Evolutionary conservation across 1,140 invertebrate genomes (phyloP).

Genomic region (Chymomyza costata): DNA sequence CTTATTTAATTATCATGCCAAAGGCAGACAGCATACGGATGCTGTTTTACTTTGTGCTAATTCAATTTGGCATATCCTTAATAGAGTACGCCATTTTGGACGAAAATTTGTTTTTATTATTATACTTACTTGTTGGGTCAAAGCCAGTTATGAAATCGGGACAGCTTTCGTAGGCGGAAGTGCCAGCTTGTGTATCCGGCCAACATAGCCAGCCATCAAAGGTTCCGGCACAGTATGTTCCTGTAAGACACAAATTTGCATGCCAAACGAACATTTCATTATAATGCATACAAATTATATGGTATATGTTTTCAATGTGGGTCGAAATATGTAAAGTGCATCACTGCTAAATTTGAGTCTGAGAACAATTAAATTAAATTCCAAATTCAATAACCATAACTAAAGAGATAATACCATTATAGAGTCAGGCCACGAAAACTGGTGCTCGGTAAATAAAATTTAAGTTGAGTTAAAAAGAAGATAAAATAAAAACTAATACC

Average conservation of each 20-base stretch:
- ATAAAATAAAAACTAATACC: too few relatives aligned
- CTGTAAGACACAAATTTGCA: slow-evolving; percentile 60
- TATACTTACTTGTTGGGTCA: slow-evolving; percentile 78
- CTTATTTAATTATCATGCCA: not conserved
- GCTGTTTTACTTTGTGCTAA: not conserved
- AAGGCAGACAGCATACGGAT: not conserved
- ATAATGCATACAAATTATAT: not conserved
- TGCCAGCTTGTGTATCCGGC: slow-evolving; percentile 87
- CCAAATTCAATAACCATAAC: too few relatives aligned
- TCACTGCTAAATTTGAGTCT: too few relatives aligned
- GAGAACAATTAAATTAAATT: too few relatives aligned
- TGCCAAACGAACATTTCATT: not conserved
- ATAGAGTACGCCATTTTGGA: too few relatives aligned
- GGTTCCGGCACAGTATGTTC: slow-evolving; percentile 81
- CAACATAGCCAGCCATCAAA: slow-evolving; percentile 94
- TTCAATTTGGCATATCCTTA: not conserved
- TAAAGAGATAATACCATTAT: too few relatives aligned
- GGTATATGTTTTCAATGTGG: too few relatives aligned
- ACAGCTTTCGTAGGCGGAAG: slow-evolving; percentile 82
- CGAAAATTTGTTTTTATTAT: too few relatives aligned
- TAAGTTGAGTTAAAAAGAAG: too few relatives aligned
- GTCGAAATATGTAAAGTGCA: too few relatives aligned
- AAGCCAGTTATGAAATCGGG: slow-evolving; percentile 87
- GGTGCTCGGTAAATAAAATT: too few relatives aligned
- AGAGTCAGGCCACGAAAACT: too few relatives aligned